Evolutionary conservation across 2,113 vertebrate genomes (phyloP).

Genomic region (Pardalotus punctatus): DNA sequence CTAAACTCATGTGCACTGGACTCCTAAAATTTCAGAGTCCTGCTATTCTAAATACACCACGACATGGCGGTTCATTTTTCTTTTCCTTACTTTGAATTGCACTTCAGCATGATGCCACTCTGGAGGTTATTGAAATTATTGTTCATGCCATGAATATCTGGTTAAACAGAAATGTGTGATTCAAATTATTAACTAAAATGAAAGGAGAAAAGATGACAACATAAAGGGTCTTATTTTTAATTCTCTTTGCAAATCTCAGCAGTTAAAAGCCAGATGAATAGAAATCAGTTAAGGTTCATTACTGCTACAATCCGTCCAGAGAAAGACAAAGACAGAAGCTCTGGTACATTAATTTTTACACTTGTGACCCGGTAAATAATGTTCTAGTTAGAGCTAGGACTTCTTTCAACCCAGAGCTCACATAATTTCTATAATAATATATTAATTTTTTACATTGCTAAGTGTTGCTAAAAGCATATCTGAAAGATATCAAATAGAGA

Average conservation of each 20-base stretch:
- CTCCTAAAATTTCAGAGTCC: neutral
- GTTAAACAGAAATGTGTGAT: neutral
- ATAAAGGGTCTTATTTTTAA: conserved; percentile 53
- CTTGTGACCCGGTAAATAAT: conserved; percentile 85
- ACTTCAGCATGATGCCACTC: neutral
- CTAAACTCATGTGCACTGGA: neutral
- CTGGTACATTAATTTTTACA: conserved; percentile 87
- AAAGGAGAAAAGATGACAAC: conserved; percentile 14
- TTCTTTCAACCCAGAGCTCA: conserved; percentile 56
- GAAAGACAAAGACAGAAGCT: conserved; percentile 76
- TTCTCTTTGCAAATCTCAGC: conserved; percentile 52
- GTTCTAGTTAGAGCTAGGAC: conserved; percentile 75
- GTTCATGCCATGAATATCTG: neutral
- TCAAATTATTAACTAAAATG: conserved; percentile 29
- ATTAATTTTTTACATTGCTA: neutral
- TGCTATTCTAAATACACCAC: neutral
- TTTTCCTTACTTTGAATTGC: neutral
- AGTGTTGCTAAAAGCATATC: neutral
- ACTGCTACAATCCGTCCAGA: conserved; percentile 78
- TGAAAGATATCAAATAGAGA: neutral
- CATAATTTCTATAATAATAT: conserved; percentile 24
- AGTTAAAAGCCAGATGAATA: conserved; percentile 73
- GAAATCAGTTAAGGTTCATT: conserved; percentile 86
- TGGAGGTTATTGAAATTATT: neutral
- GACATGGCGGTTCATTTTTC: neutral